phyloP scores from a whole-genome alignment of 2,888 invertebrate genomes.

The Syritta pipiens region DNA sequence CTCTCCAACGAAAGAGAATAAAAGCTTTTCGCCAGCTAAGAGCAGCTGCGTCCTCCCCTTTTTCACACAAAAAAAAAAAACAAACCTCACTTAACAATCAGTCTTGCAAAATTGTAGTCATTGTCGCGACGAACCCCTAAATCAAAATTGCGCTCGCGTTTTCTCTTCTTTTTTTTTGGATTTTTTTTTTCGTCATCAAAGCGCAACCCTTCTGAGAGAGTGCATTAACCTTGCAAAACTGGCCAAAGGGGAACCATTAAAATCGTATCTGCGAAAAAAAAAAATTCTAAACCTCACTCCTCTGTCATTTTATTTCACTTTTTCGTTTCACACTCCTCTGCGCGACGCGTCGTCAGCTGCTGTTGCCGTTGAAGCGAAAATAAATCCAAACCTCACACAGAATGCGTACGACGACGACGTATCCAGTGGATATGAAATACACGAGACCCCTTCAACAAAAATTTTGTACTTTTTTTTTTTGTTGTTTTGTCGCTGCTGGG shows the following conservation, averaged over 20 bases:
- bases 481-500: too few relatives aligned
- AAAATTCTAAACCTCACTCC: background rate
- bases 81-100: slow-evolving; percentile 8
- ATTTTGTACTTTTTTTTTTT: too few relatives aligned
- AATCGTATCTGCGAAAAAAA: background rate
- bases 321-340: background rate
- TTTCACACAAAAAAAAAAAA: background rate
- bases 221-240: slow-evolving; percentile 35
- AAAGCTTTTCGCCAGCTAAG: too few relatives aligned
- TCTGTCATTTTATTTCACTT: background rate
- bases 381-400: slow-evolving; percentile 34
- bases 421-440: slow-evolving; percentile 12
- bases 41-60: too few relatives aligned
- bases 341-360: slow-evolving; percentile 63
- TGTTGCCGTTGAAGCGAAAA: slow-evolving; percentile 43
- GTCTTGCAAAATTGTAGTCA: too few relatives aligned
- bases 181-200: too few relatives aligned
- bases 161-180: too few relatives aligned
- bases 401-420: slow-evolving; percentile 13
- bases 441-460: background rate
- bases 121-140: background rate
- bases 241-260: too few relatives aligned
- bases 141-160: too few relatives aligned
- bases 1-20: too few relatives aligned
- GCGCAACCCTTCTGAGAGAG: slow-evolving; percentile 7